Conservation (phyloP, 2,888 invertebrate genomes). For the Proisotoma minuta region DNA sequence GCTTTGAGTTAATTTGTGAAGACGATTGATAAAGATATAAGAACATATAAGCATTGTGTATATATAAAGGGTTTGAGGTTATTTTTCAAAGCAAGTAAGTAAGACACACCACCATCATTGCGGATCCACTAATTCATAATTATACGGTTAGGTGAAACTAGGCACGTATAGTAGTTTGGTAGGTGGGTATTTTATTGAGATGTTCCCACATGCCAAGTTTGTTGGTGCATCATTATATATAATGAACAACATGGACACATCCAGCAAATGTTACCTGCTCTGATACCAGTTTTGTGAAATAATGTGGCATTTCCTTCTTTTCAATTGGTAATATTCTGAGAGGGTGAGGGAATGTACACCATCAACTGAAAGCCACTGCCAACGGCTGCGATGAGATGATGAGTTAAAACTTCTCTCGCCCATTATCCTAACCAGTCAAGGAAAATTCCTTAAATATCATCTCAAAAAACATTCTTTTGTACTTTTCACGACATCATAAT, state of each 20-base stretch:
- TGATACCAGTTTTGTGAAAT: too few species aligned
- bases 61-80: background rate
- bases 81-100: background rate
- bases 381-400: background rate
- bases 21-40: slow-evolving; percentile 7
- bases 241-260: background rate
- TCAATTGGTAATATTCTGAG: background rate
- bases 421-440: background rate
- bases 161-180: slow-evolving; percentile 9
- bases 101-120: background rate
- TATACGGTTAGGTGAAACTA: slow-evolving; percentile 12
- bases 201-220: slow-evolving; percentile 16
- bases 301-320: slow-evolving; percentile 12
- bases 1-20: slow-evolving; percentile 6
- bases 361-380: background rate
- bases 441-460: slow-evolving; percentile 13
- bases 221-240: slow-evolving; percentile 12
- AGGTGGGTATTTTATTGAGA: slow-evolving; percentile 14
- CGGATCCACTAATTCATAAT: slow-evolving; percentile 10
- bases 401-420: background rate
- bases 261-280: too few species aligned
- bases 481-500: background rate
- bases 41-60: background rate
- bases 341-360: background rate
- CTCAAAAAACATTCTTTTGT: background rate